A percentile compares a stretch with the other conserved stretches of the same genome.
These are phyloP conservation scores for Paratilapia polleni DNA, from an alignment of 2,113 vertebrate genomes.

Conservation along the genomic window DNA sequence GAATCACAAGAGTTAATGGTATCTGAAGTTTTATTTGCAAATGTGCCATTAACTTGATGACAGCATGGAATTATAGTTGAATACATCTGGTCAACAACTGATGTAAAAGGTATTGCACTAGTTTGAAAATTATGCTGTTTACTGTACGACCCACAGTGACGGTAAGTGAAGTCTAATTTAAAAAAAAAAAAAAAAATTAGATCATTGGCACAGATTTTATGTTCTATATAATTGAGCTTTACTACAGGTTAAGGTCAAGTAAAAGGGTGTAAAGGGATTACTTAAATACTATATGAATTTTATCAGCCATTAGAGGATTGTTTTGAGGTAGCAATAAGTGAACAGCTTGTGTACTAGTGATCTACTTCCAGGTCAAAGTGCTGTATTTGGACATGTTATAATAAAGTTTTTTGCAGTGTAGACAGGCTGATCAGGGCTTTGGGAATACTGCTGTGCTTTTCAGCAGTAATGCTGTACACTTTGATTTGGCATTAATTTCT, in stretches of 20 bases:
- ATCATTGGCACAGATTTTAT: background rate
- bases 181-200: background rate
- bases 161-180: background rate
- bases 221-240: background rate
- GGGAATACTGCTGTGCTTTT: background rate
- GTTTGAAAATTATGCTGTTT: background rate
- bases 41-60: background rate
- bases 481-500: slow-evolving; percentile 6
- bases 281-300: background rate
- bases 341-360: background rate
- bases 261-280: slow-evolving; percentile 1
- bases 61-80: background rate
- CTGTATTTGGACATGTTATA: background rate
- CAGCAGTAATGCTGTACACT: background rate
- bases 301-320: background rate
- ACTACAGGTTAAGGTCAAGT: background rate
- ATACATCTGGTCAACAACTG: background rate
- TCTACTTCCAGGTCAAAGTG: background rate
- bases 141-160: background rate
- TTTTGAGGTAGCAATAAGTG: background rate
- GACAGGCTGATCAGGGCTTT: background rate
- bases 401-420: background rate
- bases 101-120: slow-evolving; percentile 14
- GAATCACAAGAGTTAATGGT: background rate
- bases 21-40: background rate